phyloP scores from a whole-genome alignment of 2,113 vertebrate species.

The Tichodroma muraria region DNA sequence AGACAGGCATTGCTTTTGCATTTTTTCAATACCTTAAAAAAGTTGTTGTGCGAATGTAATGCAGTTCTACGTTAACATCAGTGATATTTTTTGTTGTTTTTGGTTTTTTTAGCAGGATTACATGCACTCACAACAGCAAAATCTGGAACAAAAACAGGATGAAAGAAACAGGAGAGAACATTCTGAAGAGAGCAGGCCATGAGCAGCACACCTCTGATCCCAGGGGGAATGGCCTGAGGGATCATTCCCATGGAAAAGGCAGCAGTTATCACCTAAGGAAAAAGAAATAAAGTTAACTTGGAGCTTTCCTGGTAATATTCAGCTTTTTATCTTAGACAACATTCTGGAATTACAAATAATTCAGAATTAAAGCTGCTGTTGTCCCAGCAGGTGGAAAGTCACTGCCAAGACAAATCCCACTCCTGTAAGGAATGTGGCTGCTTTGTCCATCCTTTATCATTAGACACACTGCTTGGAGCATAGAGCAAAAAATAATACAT shows the following conservation, averaged over 20 bases:
- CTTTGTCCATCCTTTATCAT: background rate
- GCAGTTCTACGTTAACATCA: background rate
- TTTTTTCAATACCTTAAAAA: background rate
- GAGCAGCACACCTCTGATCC: background rate
- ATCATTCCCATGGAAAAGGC: background rate
- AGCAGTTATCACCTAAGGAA: constrained; percentile 16
- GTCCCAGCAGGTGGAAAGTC: background rate
- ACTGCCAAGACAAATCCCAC: background rate
- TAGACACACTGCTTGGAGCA: background rate
- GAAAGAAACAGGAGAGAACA: background rate
- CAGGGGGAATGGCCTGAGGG: background rate
- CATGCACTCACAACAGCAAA: background rate
- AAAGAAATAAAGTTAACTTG: background rate
- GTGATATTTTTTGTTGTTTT: background rate
- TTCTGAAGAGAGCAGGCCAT: background rate
- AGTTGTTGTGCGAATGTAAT: background rate
- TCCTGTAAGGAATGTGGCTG: background rate
- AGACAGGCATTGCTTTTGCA: background rate
- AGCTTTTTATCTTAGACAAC: background rate
- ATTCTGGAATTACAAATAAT: background rate
- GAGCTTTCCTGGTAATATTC: background rate
- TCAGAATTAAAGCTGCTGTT: background rate
- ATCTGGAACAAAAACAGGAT: background rate
- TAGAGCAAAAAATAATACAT: background rate
- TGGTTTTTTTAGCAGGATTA: background rate